Evolutionary conservation across 2,888 invertebrate genomes (phyloP).

Genomic region (Ecdyonurus torrentis): DNA sequence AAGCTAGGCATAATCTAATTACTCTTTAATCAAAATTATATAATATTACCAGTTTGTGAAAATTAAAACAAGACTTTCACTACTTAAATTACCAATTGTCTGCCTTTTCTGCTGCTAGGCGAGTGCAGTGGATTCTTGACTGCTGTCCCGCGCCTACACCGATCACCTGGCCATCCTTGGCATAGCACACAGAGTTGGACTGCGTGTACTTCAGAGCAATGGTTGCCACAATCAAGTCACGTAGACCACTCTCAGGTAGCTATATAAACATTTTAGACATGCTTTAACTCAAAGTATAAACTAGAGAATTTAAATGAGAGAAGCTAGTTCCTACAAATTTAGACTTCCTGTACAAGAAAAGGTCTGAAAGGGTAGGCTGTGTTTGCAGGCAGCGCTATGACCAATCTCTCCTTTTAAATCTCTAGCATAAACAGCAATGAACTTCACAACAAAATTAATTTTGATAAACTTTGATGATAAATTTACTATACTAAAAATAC

Average conservation of each 20-base stretch:
- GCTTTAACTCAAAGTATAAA: no score
- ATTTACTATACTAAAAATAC: background rate
- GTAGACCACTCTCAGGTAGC: constrained; percentile 56
- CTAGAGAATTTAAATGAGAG: no score
- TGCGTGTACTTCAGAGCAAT: constrained; percentile 96
- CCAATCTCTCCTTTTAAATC: no score
- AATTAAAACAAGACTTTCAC: no score
- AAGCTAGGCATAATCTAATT: no score
- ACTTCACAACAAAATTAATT: no score
- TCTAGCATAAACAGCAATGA: no score
- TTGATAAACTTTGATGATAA: background rate
- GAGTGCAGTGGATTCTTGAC: constrained; percentile 93
- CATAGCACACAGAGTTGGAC: constrained; percentile 96
- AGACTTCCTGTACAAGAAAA: background rate
- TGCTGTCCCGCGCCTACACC: constrained; percentile 99
- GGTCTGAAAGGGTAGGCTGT: background rate
- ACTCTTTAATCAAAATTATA: no score
- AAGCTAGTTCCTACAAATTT: no score
- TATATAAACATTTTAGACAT: no score
- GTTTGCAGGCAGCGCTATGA: no score
- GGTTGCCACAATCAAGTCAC: constrained; percentile 89
- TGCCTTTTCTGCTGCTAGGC: constrained; percentile 93
- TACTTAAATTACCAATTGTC: constrained; percentile 64
- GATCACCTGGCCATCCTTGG: constrained; percentile 80
- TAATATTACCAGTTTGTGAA: no score